Percentiles rank a stretch among this genome's conserved stretches.
phyloP scores from a whole-genome alignment of 2,797 vertebrate genomes.

The Pantherophis vulpinus region DNA sequence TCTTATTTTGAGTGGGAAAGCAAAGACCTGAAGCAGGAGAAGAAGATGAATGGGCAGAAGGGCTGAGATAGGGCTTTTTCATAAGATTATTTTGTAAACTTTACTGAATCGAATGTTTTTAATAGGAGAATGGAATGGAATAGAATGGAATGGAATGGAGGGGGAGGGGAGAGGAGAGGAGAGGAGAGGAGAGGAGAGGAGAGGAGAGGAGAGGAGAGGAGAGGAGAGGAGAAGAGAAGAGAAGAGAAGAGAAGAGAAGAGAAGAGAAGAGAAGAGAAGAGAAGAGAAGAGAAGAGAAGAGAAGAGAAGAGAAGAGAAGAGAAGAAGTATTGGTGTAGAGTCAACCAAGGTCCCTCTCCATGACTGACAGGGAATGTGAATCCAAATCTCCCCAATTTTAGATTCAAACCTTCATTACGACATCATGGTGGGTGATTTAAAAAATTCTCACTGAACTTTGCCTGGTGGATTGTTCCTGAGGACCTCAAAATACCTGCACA shows the following conservation, averaged over 20 bases:
- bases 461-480: not conserved
- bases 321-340: not conserved
- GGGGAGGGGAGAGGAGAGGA: fast-evolving
- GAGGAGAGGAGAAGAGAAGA: too few relatives aligned
- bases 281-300: too few relatives aligned
- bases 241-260: too few relatives aligned
- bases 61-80: not conserved
- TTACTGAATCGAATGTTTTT: not conserved
- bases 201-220: too few relatives aligned
- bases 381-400: not conserved
- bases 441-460: not conserved
- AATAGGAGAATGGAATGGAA: not conserved
- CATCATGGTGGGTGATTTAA: not conserved
- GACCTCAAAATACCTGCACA: not conserved
- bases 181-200: too few relatives aligned
- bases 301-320: too few relatives aligned
- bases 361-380: not conserved
- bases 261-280: too few relatives aligned
- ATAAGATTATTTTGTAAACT: not conserved
- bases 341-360: not conserved
- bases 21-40: constrained; percentile 21
- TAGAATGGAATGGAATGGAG: too few relatives aligned
- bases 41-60: not conserved
- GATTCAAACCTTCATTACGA: not conserved
- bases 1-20: not conserved